Evolutionary conservation across 2,888 invertebrate species (phyloP).

Genomic region (Pyrochroa serraticornis): DNA sequence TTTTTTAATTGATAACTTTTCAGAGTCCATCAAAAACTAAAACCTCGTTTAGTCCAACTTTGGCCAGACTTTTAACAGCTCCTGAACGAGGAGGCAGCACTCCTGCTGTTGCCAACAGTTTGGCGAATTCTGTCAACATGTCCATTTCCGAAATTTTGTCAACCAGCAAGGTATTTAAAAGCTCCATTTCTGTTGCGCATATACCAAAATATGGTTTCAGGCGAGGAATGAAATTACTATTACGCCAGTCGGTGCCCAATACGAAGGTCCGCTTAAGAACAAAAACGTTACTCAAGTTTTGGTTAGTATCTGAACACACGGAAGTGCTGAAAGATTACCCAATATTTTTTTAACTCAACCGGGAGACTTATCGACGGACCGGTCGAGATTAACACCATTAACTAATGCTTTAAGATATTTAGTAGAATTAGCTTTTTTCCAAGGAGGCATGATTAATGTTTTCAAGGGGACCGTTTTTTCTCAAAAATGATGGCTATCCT

Average conservation of each 20-base stretch:
- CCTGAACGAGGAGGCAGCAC: conserved; percentile 50
- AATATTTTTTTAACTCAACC: not conserved
- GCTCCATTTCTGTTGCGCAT: not conserved
- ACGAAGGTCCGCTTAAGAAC: conserved; percentile 37
- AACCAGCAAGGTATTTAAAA: conserved; percentile 51
- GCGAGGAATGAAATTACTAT: conserved; percentile 68
- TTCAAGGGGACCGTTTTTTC: not conserved
- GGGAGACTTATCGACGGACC: no score
- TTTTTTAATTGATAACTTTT: conserved; percentile 32
- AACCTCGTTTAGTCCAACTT: conserved; percentile 78
- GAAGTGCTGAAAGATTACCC: no score
- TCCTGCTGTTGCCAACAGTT: conserved; percentile 31
- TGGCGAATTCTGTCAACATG: conserved; percentile 46
- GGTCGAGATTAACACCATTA: no score
- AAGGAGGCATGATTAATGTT: not conserved
- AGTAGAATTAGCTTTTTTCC: not conserved
- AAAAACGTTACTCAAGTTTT: conserved; percentile 5
- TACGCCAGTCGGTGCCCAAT: conserved; percentile 61
- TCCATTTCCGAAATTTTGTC: conserved; percentile 56
- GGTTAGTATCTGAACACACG: no score
- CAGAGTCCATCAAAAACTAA: conserved; percentile 54
- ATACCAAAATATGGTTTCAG: conserved; percentile 52
- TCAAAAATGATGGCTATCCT: no score
- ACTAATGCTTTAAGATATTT: no score
- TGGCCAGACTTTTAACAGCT: conserved; percentile 80